Base-by-base conservation (phyloP, 2,888 invertebrate genomes). In the Drosophila paramelanica region DNA sequence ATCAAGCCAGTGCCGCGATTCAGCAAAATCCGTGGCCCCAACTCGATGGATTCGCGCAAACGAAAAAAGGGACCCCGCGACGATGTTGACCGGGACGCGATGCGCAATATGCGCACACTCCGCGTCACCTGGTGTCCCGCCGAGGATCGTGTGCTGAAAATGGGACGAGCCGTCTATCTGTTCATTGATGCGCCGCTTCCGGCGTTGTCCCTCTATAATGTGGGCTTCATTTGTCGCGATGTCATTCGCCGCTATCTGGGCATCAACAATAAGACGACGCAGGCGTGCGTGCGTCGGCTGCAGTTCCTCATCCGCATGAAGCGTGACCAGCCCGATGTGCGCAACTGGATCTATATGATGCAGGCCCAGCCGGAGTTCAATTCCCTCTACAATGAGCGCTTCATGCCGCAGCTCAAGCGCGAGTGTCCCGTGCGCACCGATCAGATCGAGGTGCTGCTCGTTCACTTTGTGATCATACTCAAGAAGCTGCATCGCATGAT, bases 131-230 rank as follows among this genome's bases (percentile, higher is more conserved):
- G 96, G 96, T 93, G 93, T 7, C 89, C 93, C 0, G 93, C 93
- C 39, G 97, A 97, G 91, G 96, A 96, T 91, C 94, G 94, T 46
- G 91, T 96, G 58, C 89, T 97, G 3, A 92, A 95, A 47, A 93
- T 96, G 70, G 94, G 95, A 73, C 95, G 95, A 77, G 94, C 95
- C 0, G 95, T 95, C 0, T 93, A 93, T 71, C 89, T 93, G 62
- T 94, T 95, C 65, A 68, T 92, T 3, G 82, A 83, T 8, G 89
- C 92, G 93, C 73, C 94, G 81, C 61, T 93, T 89, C 4, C 92
- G 81, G 61, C 88, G 0, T 65, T 92, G 8, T 80, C 88, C 10
- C 69, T 90, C 1, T 73, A 85, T 25, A 77, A 84, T 90, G 66
- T 92, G 92, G 92, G 92, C 0, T 93, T 93, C 59, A 91, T 92